Evolutionary conservation across 2,113 vertebrate species (phyloP), one percentile per base, ranked within the genome.

Genomic region (Romanogobio albipinnatus): DNA sequence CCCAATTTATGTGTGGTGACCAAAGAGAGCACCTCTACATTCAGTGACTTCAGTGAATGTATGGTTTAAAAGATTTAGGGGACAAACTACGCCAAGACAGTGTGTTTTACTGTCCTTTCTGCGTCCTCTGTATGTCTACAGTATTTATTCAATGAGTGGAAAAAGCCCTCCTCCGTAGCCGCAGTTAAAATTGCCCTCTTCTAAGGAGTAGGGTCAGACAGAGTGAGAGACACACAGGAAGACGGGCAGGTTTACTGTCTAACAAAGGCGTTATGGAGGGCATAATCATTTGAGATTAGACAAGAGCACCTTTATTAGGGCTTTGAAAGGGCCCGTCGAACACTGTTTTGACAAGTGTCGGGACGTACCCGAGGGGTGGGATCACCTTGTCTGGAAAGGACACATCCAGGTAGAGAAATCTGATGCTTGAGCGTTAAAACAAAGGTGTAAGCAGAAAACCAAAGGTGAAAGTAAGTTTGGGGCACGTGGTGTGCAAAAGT

Each of bases 211-310:
- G 47, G 19, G 33, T 45, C 45, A 53, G 33, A 26, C 10, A 56
- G 66, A 71, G 22, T 71, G 33, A 43, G 33, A 39, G 17, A 53
- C 61, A 84, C 66, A 84, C 73, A 81, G 62, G 53, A 76, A 79
- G 62, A 84, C 68, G 45, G 47, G 14, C 70, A 73, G 78, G 81
- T 84, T 84, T 86, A 86, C 68, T 71, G 71, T 58, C 87, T 86
- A 80, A 84, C 88, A 62, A 47, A 59, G 56, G 76, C 77, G 85
- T 93, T 89, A 92, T 5, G 66, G 82, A 81, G 89, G 82, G 84
- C 6, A 62, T 89, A 88, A 92, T 93, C 59, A 89, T 92, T 92
- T 91, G 86, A 88, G 80, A 91, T 90, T 91, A 91, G 88, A 91
- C 82, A 76, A 85, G 53, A 51, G 39, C 85, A 66, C 24, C 45